These are phyloP conservation scores for Archivesica marissinica DNA, from an alignment of 1,140 invertebrate species.

Conservation along the genomic window DNA sequence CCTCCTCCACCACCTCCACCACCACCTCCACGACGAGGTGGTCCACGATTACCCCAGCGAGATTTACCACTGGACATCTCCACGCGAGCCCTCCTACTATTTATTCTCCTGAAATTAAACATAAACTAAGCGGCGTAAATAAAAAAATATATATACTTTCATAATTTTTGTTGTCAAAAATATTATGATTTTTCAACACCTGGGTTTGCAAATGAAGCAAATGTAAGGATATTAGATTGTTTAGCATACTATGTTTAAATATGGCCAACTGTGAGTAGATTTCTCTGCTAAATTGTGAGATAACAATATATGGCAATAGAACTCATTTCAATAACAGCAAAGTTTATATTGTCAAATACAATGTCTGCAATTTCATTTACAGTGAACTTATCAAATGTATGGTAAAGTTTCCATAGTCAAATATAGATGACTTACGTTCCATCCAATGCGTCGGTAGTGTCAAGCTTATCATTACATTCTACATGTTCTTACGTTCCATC, in stretches of 20 bases:
- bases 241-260: neutral
- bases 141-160: neutral
- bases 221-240: neutral
- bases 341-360: too few relatives aligned
- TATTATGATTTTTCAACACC: neutral
- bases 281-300: too few relatives aligned
- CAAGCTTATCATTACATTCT: too few relatives aligned
- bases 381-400: too few relatives aligned
- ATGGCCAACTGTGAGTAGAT: too few relatives aligned
- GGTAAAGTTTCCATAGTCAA: too few relatives aligned
- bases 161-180: neutral
- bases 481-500: too few relatives aligned
- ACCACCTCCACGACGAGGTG: slow-evolving; percentile 86
- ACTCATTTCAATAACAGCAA: too few relatives aligned
- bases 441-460: too few relatives aligned
- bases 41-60: slow-evolving; percentile 78
- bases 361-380: too few relatives aligned
- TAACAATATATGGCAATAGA: too few relatives aligned
- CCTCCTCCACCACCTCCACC: slow-evolving; percentile 85
- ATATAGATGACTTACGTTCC: too few relatives aligned
- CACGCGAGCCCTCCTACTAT: slow-evolving; percentile 93
- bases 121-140: neutral
- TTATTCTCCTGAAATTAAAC: slow-evolving; percentile 88
- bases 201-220: neutral
- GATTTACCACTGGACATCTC: slow-evolving; percentile 94